Evolutionary conservation across 2,113 vertebrate species (phyloP).

Genomic region (Apistogramma diplotaenia): DNA sequence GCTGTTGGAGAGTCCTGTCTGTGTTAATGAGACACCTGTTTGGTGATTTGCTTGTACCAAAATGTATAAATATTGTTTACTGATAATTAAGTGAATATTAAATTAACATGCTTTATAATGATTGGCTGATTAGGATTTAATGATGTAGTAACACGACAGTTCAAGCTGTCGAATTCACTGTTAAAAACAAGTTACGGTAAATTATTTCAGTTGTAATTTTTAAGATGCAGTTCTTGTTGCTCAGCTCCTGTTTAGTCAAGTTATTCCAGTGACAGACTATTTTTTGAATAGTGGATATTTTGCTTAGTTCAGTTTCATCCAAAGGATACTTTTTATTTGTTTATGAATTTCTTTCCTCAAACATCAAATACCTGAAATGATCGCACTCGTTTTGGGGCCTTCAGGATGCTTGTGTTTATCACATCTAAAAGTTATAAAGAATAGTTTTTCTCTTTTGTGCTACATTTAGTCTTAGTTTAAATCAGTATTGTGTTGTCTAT

Average conservation of each 20-base stretch:
- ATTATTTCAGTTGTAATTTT: background rate
- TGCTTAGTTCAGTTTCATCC: background rate
- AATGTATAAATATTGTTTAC: background rate
- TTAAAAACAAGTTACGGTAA: background rate
- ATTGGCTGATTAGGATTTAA: background rate
- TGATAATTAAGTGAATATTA: background rate
- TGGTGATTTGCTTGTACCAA: background rate
- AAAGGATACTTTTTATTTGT: background rate
- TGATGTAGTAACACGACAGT: too few relatives aligned
- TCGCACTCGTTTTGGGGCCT: background rate
- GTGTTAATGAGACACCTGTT: background rate
- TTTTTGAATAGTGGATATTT: background rate
- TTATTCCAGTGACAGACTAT: background rate
- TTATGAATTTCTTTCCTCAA: background rate
- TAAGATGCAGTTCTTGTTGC: background rate
- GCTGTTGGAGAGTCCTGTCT: background rate
- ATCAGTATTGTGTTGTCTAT: background rate
- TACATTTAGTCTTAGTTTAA: background rate
- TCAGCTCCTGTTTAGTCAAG: background rate
- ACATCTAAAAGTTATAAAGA: background rate
- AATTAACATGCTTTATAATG: background rate
- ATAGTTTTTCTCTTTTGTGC: background rate
- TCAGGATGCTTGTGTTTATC: background rate
- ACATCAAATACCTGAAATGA: background rate
- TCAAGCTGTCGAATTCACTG: background rate